These are phyloP conservation scores for Sakesphorus luctuosus DNA, from an alignment of 2,113 vertebrate genomes.

Conservation along the genomic window DNA sequence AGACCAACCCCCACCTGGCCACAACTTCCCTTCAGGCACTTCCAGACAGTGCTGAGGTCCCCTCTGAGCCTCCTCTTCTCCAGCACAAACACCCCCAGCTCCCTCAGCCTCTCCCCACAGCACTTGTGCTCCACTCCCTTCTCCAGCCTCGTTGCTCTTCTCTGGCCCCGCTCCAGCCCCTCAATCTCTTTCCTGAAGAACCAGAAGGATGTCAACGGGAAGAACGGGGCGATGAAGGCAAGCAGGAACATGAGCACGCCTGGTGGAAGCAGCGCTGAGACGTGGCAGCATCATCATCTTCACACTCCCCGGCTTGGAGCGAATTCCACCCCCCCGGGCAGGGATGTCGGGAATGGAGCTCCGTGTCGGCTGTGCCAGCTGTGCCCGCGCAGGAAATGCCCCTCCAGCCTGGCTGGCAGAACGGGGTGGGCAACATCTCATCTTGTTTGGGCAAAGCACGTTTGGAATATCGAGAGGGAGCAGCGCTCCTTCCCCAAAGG, in stretches of 20 bases:
- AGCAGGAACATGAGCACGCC: background rate
- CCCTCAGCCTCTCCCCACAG: too few species aligned
- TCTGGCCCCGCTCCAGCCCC: too few species aligned
- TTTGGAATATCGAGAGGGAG: background rate
- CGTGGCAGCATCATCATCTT: background rate
- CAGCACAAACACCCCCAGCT: too few species aligned
- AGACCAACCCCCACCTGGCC: too few species aligned
- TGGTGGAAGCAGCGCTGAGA: background rate
- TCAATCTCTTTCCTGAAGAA: background rate
- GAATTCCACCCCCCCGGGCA: background rate
- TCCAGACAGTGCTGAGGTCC: too few species aligned
- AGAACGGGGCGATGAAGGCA: background rate
- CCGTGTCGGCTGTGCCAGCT: background rate
- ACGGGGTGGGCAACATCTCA: background rate
- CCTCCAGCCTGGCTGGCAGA: background rate
- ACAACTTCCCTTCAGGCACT: too few species aligned
- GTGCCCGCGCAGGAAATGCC: background rate
- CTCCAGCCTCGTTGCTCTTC: too few species aligned
- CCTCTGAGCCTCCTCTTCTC: too few species aligned
- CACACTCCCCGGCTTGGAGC: background rate
- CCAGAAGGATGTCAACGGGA: background rate
- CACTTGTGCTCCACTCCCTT: too few species aligned
- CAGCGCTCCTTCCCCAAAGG: background rate
- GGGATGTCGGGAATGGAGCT: background rate
- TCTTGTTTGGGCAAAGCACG: background rate